Evolutionary conservation across 1,140 invertebrate genomes (phyloP), one percentile per base, ranked within the genome.

Genomic region (Bombus balteatus): DNA sequence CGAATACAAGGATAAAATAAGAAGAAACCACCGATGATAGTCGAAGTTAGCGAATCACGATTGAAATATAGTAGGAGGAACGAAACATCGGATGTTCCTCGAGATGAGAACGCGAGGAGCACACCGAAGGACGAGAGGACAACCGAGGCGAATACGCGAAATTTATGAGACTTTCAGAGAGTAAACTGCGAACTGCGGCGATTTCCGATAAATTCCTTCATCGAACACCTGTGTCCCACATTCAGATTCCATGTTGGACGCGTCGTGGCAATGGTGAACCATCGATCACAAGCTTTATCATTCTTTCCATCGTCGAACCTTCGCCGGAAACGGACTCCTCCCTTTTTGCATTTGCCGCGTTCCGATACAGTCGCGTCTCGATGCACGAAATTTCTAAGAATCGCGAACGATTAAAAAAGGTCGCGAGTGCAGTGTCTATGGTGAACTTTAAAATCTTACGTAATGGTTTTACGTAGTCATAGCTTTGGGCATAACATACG

Each of bases 231-330:
- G 74, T 43, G 34, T 8, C 47, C 39, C 2, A 43, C n/a, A 68
- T 68, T 65, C n/a, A 10, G 71, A 65, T 47, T 65, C 37, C 39
- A 47, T 13, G 39, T 34, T 73, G 2, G n/a, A 43, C 71, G 32
- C 47, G 47, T 2, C 39, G 22, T 37, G 34, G 47, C 28, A 28
- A 72, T 72, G 68, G 79, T 81, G 68, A 59, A 72, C 43, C 66
- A 81, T 81, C 79, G 9, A 71, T 81, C 66, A 72, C 15, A 5
- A 3, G 43, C 34, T 71, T 39, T 70, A 81, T 57, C 79, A 47
- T 28, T 25, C 47, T 53, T 53, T 39, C 32, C 13, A 34, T 73
- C 37, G 5, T 4, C 22, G 59, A 47, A 9, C 41, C 13, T 47
- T 2, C n/a, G 25, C 3, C 6, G 43, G 65, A 47, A 70, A 68